phyloP scores from a whole-genome alignment of 1,140 invertebrate species.

The Drosophila setifemur region DNA sequence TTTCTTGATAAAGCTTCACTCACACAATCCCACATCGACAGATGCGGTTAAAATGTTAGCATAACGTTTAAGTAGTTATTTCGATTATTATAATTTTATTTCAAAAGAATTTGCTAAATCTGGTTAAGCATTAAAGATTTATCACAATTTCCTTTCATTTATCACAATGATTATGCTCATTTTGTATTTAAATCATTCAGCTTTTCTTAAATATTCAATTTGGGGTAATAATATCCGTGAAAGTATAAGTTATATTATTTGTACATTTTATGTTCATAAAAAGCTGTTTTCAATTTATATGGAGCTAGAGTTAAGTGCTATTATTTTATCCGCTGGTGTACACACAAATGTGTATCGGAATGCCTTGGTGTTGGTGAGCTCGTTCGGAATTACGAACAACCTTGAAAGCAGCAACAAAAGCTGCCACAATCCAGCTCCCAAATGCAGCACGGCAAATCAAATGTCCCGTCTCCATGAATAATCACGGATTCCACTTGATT shows the following conservation, averaged over 20 bases:
- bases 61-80: neutral
- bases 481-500: conserved; percentile 22
- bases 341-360: conserved; percentile 5
- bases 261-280: too few species aligned
- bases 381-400: conserved; percentile 50
- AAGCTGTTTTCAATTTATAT: too few species aligned
- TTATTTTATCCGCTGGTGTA: neutral
- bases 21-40: neutral
- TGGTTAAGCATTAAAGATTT: too few species aligned
- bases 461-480: conserved; percentile 28
- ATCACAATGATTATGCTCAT: too few species aligned
- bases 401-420: conserved; percentile 56
- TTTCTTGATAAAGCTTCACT: conserved; percentile 61
- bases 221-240: too few species aligned
- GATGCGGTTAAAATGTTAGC: neutral
- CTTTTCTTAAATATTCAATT: too few species aligned
- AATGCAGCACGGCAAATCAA: conserved; percentile 2
- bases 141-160: too few species aligned
- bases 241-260: too few species aligned
- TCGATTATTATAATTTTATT: too few species aligned
- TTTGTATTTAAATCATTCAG: too few species aligned
- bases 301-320: too few species aligned
- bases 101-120: too few species aligned
- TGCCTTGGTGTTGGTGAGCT: conserved; percentile 18
- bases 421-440: conserved; percentile 37